These are phyloP conservation scores for Argyresthia albistria DNA, from an alignment of 2,888 invertebrate species.

Conservation along the genomic window DNA sequence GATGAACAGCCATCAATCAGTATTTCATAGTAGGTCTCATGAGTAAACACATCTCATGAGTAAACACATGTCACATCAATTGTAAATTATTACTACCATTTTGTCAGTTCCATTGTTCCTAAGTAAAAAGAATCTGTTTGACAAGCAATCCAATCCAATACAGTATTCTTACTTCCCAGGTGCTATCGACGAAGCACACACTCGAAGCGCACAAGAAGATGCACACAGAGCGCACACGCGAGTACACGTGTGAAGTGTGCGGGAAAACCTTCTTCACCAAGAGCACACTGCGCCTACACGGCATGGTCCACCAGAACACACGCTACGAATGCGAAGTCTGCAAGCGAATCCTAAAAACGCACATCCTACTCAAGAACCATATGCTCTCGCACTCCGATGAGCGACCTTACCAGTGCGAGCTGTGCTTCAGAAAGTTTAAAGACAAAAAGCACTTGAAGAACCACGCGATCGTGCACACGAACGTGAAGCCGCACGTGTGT, in stretches of 20 bases:
- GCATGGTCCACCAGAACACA: slow-evolving; percentile 5
- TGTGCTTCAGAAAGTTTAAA: slow-evolving; percentile 22
- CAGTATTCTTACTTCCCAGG: too few species aligned
- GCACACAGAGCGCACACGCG: slow-evolving; percentile 36
- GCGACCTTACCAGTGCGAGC: slow-evolving; percentile 7
- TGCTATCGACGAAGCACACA: background rate
- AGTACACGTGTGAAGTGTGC: slow-evolving; percentile 11
- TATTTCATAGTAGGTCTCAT: too few species aligned
- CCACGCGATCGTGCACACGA: slow-evolving; percentile 76
- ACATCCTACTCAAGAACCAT: background rate
- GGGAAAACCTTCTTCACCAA: slow-evolving; percentile 11
- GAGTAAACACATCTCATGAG: too few species aligned
- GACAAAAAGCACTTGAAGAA: slow-evolving; percentile 75
- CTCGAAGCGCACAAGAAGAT: slow-evolving; percentile 50
- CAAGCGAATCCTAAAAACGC: slow-evolving; percentile 2
- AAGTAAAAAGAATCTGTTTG: too few species aligned
- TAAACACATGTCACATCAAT: too few species aligned
- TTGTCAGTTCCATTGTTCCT: too few species aligned
- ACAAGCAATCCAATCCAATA: too few species aligned
- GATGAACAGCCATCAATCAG: too few species aligned
- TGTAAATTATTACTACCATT: too few species aligned
- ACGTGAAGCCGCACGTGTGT: slow-evolving; percentile 77
- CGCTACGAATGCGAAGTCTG: slow-evolving; percentile 8
- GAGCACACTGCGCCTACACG: background rate
- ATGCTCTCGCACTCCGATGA: slow-evolving; percentile 2